phyloP scores from a whole-genome alignment of 1,140 invertebrate species.

The Meloidogyne exigua region DNA sequence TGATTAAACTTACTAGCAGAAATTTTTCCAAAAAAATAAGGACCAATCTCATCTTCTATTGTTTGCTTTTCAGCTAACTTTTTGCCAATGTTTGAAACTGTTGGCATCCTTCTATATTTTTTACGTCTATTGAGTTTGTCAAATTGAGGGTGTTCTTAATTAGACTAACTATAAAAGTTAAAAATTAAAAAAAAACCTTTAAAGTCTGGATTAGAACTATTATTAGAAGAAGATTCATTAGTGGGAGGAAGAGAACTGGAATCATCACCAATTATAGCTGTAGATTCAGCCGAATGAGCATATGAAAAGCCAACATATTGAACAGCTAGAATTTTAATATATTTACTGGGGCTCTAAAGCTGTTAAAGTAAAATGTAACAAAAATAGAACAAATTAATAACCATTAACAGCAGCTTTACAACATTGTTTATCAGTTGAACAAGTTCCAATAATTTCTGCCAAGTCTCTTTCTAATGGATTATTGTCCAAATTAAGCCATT shows the following conservation, averaged over 20 bases:
- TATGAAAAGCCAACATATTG: conserved; percentile 20
- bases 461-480: conserved; percentile 23
- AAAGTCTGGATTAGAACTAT: too few species aligned
- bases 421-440: conserved; percentile 11
- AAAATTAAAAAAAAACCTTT: too few species aligned
- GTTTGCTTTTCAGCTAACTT: too few species aligned
- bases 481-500: conserved; percentile 20
- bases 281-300: conserved; percentile 11
- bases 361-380: background rate
- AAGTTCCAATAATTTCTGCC: conserved; percentile 18
- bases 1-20: too few species aligned
- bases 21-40: too few species aligned
- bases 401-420: background rate
- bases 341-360: background rate
- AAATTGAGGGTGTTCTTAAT: too few species aligned
- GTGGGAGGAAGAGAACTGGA: background rate
- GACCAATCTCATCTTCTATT: too few species aligned
- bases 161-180: too few species aligned
- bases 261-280: conserved; percentile 8
- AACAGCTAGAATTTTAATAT: conserved; percentile 6
- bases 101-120: too few species aligned
- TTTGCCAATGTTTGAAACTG: too few species aligned
- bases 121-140: too few species aligned
- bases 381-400: background rate
- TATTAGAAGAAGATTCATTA: conserved; percentile 19